phyloP scores from a whole-genome alignment of 2,888 invertebrate species.

The Stegana nigrithorax region DNA sequence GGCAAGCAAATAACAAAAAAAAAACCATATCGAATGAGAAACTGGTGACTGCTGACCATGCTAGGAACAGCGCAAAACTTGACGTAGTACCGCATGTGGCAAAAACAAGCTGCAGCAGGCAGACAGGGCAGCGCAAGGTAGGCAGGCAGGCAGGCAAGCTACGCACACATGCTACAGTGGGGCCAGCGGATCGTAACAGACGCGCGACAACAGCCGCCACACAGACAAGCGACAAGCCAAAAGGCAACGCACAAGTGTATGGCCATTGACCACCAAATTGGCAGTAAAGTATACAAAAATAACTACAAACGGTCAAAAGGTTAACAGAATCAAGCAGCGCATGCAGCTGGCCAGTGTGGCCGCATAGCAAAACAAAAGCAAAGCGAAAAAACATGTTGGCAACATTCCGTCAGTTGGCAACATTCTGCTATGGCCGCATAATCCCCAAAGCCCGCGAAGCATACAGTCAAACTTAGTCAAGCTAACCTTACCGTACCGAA shows the following conservation, averaged over 20 bases:
- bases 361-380: slow-evolving; percentile 37
- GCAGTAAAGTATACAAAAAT: slow-evolving; percentile 63
- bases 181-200: neutral
- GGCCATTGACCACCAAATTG: slow-evolving; percentile 61
- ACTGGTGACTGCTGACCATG: slow-evolving; percentile 36
- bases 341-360: neutral
- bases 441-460: neutral
- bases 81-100: slow-evolving; percentile 54
- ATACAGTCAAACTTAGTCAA: too few relatives aligned
- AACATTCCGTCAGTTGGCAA: slow-evolving; percentile 51
- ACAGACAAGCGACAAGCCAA: slow-evolving; percentile 32
- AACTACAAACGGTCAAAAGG: slow-evolving; percentile 62
- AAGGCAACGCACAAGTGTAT: slow-evolving; percentile 56
- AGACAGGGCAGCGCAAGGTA: slow-evolving; percentile 10
- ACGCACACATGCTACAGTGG: too few relatives aligned
- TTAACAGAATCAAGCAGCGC: slow-evolving; percentile 59
- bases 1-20: slow-evolving; percentile 22
- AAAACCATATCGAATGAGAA: slow-evolving; percentile 48
- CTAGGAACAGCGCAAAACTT: slow-evolving; percentile 23
- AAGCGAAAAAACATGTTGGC: slow-evolving; percentile 45
- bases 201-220: slow-evolving; percentile 34
- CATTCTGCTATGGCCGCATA: too few relatives aligned
- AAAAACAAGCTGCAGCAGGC: slow-evolving; percentile 43
- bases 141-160: too few relatives aligned
- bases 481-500: too few relatives aligned